Percentiles rank a stretch among this genome's conserved stretches.
Conservation (phyloP, 2,797 vertebrate species). For the Xyrichtys novacula region DNA sequence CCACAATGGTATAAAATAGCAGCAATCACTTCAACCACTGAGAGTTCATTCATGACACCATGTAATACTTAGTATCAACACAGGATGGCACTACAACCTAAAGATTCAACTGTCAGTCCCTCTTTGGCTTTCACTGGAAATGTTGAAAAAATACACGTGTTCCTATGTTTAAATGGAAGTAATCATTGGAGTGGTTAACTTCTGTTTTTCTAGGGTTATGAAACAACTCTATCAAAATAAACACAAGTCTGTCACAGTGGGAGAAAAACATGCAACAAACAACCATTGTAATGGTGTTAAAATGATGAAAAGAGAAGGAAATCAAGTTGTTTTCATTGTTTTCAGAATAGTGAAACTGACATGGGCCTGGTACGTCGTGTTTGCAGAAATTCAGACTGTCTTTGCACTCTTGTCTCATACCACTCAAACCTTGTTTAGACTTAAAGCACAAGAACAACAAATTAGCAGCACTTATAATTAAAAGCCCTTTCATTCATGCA, state of each 20-base stretch:
- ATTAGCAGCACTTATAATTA: background rate
- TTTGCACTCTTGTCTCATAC: background rate
- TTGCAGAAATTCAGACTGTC: too few species aligned
- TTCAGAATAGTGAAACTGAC: too few species aligned
- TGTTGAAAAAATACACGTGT: background rate
- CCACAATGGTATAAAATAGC: background rate
- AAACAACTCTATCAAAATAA: constrained; percentile 14
- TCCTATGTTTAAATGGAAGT: too few species aligned
- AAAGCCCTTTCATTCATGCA: constrained; percentile 11
- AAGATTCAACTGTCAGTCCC: constrained; percentile 7
- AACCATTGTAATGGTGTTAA: constrained; percentile 19
- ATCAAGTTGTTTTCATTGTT: too few species aligned
- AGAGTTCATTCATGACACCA: constrained; percentile 1
- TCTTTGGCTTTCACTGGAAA: constrained; percentile 16
- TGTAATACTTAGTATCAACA: constrained; percentile 48
- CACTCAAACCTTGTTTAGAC: background rate
- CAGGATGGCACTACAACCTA: constrained; percentile 74
- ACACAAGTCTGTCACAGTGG: constrained; percentile 32
- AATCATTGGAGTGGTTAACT: constrained; percentile 25
- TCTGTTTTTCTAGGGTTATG: constrained; percentile 17
- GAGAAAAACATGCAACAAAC: constrained; percentile 24
- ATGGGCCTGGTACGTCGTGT: too few species aligned
- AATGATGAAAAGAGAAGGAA: constrained; percentile 24
- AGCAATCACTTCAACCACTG: background rate
- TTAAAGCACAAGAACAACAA: background rate